phyloP scores from a whole-genome alignment of 2,113 vertebrate genomes.

The Tringa solitaria region DNA sequence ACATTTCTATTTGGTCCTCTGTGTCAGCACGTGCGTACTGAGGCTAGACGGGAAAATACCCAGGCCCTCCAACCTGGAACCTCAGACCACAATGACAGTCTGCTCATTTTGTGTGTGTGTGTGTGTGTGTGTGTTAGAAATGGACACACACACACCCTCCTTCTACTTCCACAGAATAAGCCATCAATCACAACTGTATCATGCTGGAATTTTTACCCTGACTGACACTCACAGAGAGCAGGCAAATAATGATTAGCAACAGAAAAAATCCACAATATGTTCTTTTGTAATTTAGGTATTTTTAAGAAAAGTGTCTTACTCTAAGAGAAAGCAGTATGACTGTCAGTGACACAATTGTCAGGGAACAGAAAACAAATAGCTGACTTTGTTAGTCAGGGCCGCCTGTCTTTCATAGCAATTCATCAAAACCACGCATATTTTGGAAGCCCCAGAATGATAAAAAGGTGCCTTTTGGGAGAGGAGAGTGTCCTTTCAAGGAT shows the following conservation, averaged over 20 bases:
- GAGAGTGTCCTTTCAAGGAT: background rate
- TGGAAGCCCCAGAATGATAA: background rate
- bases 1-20: background rate
- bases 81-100: background rate
- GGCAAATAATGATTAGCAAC: background rate
- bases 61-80: background rate
- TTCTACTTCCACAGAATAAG: background rate
- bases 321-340: background rate
- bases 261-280: background rate
- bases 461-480: constrained; percentile 12
- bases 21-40: background rate
- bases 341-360: background rate
- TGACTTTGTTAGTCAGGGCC: background rate
- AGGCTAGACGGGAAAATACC: background rate
- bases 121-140: background rate
- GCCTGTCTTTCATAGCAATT: background rate
- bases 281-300: background rate
- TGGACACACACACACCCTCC: background rate
- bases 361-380: background rate
- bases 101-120: background rate
- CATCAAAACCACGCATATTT: background rate
- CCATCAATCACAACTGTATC: background rate
- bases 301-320: background rate
- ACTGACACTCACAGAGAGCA: background rate
- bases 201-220: background rate